Base-by-base conservation (phyloP, 2,888 invertebrate species). In the Caenorhabditis wallacei region DNA sequence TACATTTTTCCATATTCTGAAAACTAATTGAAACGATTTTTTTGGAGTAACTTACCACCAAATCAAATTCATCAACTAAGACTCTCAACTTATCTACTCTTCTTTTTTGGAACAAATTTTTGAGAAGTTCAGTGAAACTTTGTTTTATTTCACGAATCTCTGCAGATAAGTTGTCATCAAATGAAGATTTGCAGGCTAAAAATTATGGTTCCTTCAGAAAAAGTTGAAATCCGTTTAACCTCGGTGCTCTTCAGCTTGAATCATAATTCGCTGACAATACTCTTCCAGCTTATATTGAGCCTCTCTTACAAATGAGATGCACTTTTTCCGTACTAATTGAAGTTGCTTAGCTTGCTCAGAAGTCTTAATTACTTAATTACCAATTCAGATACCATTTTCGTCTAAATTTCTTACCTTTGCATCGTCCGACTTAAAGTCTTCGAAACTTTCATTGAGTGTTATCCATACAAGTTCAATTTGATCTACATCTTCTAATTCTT, bases 191-290 rank as follows among this genome's bases (percentile, higher is more conserved):
- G 22, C 59, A 53, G 18, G 78, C 83, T 83, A 70, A 51, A 26
- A 40, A 51, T 16, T 30, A 22, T 20, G 24, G 46, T 5, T 11
- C 5, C 11, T 16, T 16, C 24, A 26, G 10, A 16, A 16, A 26
- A 66, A 16, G 30, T 30, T 51, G 11, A 13, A 64, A 64, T 40
- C 30, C 3, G 1, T 59, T 59, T 16, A 2, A 66, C 64, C 64
- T 66, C 66, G 68, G 43, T 78, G 76, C 18, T 56, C 57, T 18
- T 66, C 66, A 0, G 66, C 66, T 35, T 80, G 76, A 35, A 68
- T 61, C 80, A 84, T 80, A 20, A 84, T 61, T 63, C 84, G 8
- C 16, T 70, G 64, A 61, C 84, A 84, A 40, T 70, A 80, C 70
- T 84, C 84, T 40, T 80, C 75, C 0, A 79, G 64, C n/a, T 70